Base-by-base conservation (phyloP, 2,888 invertebrate species). In the Agonum fuliginosum region DNA sequence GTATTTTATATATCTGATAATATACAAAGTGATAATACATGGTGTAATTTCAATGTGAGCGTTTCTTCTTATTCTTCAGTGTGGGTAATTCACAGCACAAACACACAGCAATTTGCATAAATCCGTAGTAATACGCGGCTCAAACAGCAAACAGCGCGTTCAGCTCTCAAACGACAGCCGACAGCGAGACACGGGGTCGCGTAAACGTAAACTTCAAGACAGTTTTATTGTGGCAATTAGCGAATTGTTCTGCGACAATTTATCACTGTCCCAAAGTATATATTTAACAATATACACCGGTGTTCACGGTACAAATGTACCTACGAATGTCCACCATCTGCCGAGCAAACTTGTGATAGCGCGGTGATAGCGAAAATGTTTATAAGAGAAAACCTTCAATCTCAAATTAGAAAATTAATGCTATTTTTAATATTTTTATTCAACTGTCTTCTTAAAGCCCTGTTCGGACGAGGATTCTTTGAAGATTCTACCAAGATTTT, bases 151-250 rank as follows among this genome's bases (percentile, higher is more conserved):
- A 3, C 14, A 17, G 3, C 22, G 20, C 20, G n/a, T 24, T 54
- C 22, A 24, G n/a, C 22, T 24, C 17, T 22, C 54, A 54, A 24
- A 48, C 14, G 20, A 12, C n/a, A 22, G 12, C 20, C n/a, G 51
- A 22, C 20, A 51, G n/a, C 8, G 43, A 12, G 43, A 30, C 43
- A 43, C 17, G 34, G 34, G 34, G 14, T 10, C 46, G 46, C 46
- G 14, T 2, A 3, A 14, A 30, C 58, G 58, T 30, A 30, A 62
- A 62, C n/a, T 67, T 67, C 41, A 3, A 37, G 22, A 67, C 67
- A 67, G 67, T 67, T 67, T 67, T 67, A 67, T 67, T 67, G 67
- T 67, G 19, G 67, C 67, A 67, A 67, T 67, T 67, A 67, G 67
- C 67, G 67, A 67, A 67, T 67, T 67, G 67, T 67, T 41, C 67